Conservation (phyloP, 2,888 invertebrate genomes). For the Teinopalpus imperialis region DNA sequence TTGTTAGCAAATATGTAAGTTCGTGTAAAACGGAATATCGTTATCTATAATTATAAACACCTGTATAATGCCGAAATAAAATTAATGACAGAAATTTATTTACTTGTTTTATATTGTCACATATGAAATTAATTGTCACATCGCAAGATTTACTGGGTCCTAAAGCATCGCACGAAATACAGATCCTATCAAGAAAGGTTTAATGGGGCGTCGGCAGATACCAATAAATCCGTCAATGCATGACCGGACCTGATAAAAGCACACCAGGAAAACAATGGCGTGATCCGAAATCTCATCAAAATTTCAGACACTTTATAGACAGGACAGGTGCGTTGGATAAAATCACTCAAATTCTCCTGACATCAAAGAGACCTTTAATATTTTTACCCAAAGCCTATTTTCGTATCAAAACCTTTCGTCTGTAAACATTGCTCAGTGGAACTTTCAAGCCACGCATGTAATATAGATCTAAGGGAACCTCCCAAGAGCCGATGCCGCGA, state of each 20-base stretch:
- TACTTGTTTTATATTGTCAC: too few species aligned
- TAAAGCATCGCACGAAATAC: conserved; percentile 39
- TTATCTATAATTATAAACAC: neutral
- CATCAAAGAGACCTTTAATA: conserved; percentile 1
- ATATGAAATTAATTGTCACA: too few species aligned
- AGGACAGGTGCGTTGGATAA: neutral
- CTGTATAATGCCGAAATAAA: too few species aligned
- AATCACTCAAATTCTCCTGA: neutral
- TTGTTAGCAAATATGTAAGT: conserved; percentile 1
- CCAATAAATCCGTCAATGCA: conserved; percentile 71
- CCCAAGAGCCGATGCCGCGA: conserved; percentile 69
- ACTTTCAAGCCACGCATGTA: conserved; percentile 54
- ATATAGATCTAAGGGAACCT: conserved; percentile 78
- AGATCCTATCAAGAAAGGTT: conserved; percentile 65
- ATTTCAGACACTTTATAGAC: conserved; percentile 39
- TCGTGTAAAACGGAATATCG: conserved; percentile 7
- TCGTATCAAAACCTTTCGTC: conserved; percentile 28
- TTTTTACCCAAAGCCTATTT: conserved; percentile 20
- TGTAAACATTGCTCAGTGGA: conserved; percentile 19
- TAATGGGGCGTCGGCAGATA: conserved; percentile 45
- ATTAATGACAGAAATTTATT: too few species aligned
- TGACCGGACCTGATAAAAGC: conserved; percentile 3
- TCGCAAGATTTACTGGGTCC: conserved; percentile 24
- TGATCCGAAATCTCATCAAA: conserved; percentile 70
- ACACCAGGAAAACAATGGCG: conserved; percentile 62